Percentiles rank a stretch among this genome's conserved stretches.
phyloP scores from a whole-genome alignment of 2,113 vertebrate species.

The Himantopus leucocephalus region DNA sequence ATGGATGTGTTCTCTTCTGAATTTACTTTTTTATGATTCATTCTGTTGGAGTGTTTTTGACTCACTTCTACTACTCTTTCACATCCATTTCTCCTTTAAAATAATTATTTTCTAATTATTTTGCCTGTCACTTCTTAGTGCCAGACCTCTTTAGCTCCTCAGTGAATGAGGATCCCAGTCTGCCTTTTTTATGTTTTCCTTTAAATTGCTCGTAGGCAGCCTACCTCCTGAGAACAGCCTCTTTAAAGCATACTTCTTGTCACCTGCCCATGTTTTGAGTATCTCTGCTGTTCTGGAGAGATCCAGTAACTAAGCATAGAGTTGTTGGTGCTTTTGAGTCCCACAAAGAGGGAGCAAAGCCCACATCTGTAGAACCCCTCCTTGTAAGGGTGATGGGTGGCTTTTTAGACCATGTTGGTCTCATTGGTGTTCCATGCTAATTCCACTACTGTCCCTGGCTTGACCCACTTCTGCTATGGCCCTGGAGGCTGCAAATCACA shows the following conservation, averaged over 20 bases:
- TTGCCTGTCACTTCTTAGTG: neutral
- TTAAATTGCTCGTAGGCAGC: neutral
- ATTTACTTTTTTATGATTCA: neutral
- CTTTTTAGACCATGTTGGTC: neutral
- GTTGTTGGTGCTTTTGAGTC: neutral
- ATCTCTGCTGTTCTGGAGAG: neutral
- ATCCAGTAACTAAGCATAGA: neutral
- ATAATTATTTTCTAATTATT: neutral
- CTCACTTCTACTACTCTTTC: neutral
- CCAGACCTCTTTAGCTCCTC: neutral
- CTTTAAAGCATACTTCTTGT: neutral
- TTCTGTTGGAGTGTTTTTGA: neutral
- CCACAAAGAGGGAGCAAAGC: neutral
- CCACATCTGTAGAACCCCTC: neutral
- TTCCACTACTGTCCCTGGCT: neutral
- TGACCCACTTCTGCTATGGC: neutral
- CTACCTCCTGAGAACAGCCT: neutral
- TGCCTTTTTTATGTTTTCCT: neutral
- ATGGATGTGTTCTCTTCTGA: neutral
- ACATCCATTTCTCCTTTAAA: neutral
- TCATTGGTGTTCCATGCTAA: neutral
- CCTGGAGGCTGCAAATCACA: neutral
- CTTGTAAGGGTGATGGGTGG: neutral
- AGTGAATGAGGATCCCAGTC: neutral
- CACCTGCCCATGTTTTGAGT: neutral